Base-by-base conservation (phyloP, 2,888 invertebrate genomes). In the Cephonodes hylas region DNA sequence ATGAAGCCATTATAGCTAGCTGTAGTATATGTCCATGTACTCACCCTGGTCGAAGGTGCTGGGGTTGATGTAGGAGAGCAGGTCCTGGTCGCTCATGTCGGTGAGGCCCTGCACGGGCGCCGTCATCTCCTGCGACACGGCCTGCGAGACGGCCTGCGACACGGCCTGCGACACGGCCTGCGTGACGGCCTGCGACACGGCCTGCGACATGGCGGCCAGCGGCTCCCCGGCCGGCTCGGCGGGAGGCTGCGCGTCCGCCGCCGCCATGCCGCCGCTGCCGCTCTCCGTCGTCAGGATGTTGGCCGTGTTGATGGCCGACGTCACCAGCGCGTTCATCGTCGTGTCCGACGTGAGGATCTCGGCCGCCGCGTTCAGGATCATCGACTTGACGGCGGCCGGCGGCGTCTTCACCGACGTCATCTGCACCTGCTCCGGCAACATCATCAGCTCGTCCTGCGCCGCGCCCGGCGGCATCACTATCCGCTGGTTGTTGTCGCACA, bases 51-150 rank as follows among this genome's bases (percentile, higher is more conserved):
- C 97, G 85, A 97, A 97, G 85, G 96, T 96, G 93, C 96, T 96
- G 59, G 97, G 96, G 93, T 97, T 97, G 73, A 97, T 97, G 88
- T 97, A 96, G 84, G 96, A 97, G 73, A 97, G 94, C 72, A 97
- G 93, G 89, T 97, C 97, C 86, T 96, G 96, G 85, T 97, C 97
- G 67, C 96, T 96, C 95, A 97, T 96, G 75, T 96, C 95, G 8
- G 96, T 96, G 72, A 97, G 93, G 56, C 96, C 95, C 79, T 96
- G 95, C 60, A 91, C 92, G 93, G 96, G 87, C 94, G 94, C 93
- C 71, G 89, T 83, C 84, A 94, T 93, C 77, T 93, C 93, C 72
- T 92, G 91, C 65, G 86, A 82, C 57, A 93, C 92, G 66, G 90
- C 91, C 71, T 91, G 89, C 65, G 89, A 88, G 60, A 93, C 93